Percentiles rank a stretch among this genome's conserved stretches.
Evolutionary conservation across 2,797 vertebrate species (phyloP).

Genomic region (Masticophis lateralis): DNA sequence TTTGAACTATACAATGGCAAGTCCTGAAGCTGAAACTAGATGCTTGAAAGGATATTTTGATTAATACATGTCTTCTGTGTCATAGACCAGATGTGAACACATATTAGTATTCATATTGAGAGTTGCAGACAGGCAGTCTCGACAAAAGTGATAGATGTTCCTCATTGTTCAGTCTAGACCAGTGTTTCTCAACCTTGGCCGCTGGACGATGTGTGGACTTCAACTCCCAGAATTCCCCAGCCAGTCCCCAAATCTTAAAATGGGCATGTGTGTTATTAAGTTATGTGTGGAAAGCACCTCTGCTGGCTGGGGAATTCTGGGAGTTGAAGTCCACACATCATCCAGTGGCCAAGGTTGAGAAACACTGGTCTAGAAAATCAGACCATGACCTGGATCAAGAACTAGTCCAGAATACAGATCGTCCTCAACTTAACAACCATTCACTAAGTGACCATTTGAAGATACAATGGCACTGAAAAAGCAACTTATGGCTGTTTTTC

Average conservation of each 20-base stretch:
- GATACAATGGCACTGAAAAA: neutral
- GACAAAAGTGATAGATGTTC: neutral
- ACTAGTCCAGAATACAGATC: neutral
- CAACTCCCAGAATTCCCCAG: too few relatives aligned
- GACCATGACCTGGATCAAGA: neutral
- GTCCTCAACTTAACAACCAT: neutral
- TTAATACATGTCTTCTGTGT: neutral
- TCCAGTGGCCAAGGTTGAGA: too few relatives aligned
- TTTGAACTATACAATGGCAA: neutral
- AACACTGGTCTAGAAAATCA: neutral
- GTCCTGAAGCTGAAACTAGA: neutral
- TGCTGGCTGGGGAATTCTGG: too few relatives aligned
- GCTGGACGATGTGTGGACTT: too few relatives aligned
- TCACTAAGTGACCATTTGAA: neutral
- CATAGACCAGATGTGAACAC: neutral
- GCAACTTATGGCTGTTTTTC: neutral
- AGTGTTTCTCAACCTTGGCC: too few relatives aligned
- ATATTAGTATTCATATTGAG: neutral
- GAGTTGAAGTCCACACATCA: too few relatives aligned
- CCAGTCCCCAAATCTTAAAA: too few relatives aligned
- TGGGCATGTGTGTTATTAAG: too few relatives aligned
- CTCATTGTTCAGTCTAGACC: neutral
- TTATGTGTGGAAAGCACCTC: too few relatives aligned
- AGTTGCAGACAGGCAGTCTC: neutral
- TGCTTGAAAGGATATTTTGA: neutral